These are phyloP conservation scores for Tenodera sinensis DNA, from an alignment of 2,888 invertebrate species.

Conservation along the genomic window DNA sequence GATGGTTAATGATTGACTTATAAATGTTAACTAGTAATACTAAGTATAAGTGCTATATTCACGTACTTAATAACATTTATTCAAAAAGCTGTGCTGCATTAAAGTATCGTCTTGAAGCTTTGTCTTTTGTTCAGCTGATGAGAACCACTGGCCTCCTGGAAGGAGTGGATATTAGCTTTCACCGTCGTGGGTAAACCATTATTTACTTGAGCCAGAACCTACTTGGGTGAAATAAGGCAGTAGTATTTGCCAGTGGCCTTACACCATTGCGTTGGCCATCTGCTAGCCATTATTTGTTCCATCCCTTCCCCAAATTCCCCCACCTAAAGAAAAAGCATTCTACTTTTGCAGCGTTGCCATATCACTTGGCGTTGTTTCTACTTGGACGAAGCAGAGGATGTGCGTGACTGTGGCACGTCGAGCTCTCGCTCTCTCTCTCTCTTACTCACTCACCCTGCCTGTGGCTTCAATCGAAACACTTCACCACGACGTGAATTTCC, in stretches of 20 bases:
- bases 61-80: no score
- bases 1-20: no score
- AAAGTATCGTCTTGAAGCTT: no score
- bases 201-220: no score
- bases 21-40: no score
- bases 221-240: not conserved
- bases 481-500: not conserved
- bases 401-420: not conserved
- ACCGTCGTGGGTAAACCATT: not conserved
- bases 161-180: not conserved
- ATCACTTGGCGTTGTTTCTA: not conserved
- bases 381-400: conserved; percentile 1
- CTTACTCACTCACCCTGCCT: not conserved
- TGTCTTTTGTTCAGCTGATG: no score
- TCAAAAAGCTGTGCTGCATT: no score
- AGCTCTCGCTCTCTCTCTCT: not conserved
- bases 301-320: not conserved
- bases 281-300: not conserved
- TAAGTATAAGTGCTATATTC: no score
- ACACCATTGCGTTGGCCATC: not conserved
- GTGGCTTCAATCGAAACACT: not conserved
- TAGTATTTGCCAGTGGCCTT: not conserved
- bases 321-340: not conserved
- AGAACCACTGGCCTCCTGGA: no score
- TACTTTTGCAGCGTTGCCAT: not conserved